Base-by-base conservation (phyloP, 2,113 vertebrate species). In the Thalassoma bifasciatum region DNA sequence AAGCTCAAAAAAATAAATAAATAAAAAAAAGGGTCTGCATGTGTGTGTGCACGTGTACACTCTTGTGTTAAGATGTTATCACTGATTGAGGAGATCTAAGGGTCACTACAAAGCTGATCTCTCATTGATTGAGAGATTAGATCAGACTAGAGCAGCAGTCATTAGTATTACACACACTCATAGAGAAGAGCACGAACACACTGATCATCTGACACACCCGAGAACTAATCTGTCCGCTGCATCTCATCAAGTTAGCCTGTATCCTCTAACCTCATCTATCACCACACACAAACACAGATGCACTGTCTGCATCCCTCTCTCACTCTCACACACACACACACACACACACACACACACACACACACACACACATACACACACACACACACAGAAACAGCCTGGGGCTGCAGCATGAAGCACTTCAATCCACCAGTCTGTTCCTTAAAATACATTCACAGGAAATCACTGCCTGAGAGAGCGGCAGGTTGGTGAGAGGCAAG, bases 71-170 rank as follows among this genome's bases (percentile, higher is more conserved):
- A 4, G 10, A 69, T 52, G 22, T 83, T 75, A 58, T 73, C 70
- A 46, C 56, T 67, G 71, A 75, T 71, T 75, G 74, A 44, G 47
- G 72, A 46, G 70, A 72, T 59, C 61, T 69, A 50, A 70, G 63
- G 57, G 63, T 56, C 16, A 23, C 69, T 70, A 74, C 47, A 75
- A 78, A 76, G 36, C 77, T 66, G 83, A 78, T 84, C 38, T 44
- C 46, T 74, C 65, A 85, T 80, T 71, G 86, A 89, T 82, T 66
- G 58, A 82, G 54, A 80, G 81, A 88, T 87, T 88, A 86, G 50
- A 83, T 86, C 56, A 84, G 72, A 66, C 79, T 49, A 78, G 76
- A 84, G 44, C 37, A 70, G 61, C 36, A 66, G 54, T 49, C 50
- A 83, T 83, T 83, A 81, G 51, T 69, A 49, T 10, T 38, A 13